Percentiles rank a stretch among this genome's conserved stretches.
Conservation (phyloP, 2,113 vertebrate genomes). For the Protomyctophum bolini region DNA sequence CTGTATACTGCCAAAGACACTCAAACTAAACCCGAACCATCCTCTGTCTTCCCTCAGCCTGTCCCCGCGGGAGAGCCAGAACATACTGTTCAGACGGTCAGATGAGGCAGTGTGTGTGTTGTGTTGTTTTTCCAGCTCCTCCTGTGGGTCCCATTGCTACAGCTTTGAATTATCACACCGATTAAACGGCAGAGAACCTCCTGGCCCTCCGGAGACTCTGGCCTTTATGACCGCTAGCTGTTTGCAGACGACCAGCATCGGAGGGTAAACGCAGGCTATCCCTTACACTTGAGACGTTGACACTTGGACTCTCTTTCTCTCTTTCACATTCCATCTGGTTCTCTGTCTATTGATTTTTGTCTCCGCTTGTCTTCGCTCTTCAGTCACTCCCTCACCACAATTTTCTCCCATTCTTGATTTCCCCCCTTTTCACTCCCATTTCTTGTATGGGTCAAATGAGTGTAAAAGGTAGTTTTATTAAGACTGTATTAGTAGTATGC, state of each 20-base stretch:
- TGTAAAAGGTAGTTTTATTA: too few species aligned
- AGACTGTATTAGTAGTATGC: too few species aligned
- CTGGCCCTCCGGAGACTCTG: constrained; percentile 12
- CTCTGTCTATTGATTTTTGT: not conserved
- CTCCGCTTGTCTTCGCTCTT: not conserved
- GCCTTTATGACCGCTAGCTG: constrained; percentile 25
- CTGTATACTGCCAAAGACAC: too few species aligned
- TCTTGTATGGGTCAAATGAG: too few species aligned
- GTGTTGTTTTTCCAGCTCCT: constrained; percentile 13
- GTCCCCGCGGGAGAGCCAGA: too few species aligned
- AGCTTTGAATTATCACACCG: constrained; percentile 27
- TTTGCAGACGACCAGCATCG: not conserved
- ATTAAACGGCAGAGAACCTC: constrained; percentile 19
- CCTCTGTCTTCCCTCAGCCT: too few species aligned
- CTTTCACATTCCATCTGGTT: not conserved
- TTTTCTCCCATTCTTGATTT: too few species aligned
- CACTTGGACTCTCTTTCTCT: not conserved
- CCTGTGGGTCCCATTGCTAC: constrained; percentile 19
- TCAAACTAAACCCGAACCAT: too few species aligned
- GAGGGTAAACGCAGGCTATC: constrained; percentile 5
- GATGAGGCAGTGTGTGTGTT: not conserved
- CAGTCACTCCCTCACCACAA: not conserved
- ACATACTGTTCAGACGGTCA: too few species aligned
- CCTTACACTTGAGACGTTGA: not conserved
- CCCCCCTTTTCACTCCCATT: too few species aligned